Evolutionary conservation across 1,140 invertebrate species (phyloP), one percentile per base, ranked within the genome.

Genomic region (Eriosoma lanigerum): DNA sequence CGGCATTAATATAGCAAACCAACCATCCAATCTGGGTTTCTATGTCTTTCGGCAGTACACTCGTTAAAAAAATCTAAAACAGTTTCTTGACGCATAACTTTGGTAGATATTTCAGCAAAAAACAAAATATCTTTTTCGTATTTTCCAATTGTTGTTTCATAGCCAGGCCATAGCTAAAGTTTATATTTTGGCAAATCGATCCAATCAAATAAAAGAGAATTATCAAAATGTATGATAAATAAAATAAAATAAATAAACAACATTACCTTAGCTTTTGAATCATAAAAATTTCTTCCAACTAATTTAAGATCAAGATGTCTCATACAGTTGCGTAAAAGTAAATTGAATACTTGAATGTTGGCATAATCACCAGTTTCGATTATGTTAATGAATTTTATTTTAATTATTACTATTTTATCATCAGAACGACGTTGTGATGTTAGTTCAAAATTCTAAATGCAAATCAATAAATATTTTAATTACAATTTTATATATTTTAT

Each of bases 261-360:
- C 4, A 82, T 85, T 86, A 92, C 90, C 85, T 89, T 91, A 17
- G 88, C 88, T 9, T 82, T 80, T 1, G 91, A 87, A 86, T 95
- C 93, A 84, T 90, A 97, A 83, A 91, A 96, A 85, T 96, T 91
- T 24, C 94, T 86, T 0, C 92, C 91, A 29, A 96, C 88, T 13
- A 92, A 85, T 84, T 92, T 88, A 1, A 94, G 84, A 0, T 91
- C 85, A 12, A 94, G 85, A 17, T 88, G 83, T 3, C 86, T 87
- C 82, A 93, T 89, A 81, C 90, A 91, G 83, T 91, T 92, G 12
- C 92, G 86, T 82, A 94, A 88, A 17, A 94, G 88, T 12, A 94
- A 89, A 83, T 94, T 94, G 58, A 93, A 92, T 0, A 95, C 86
- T 82, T 92, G 91, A 1, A 87, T 85, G 82, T 85, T 88, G 4